Percentiles rank a stretch among this genome's conserved stretches.
These are phyloP conservation scores for Lordiphosa stackelbergi DNA, from an alignment of 1,140 invertebrate species.

Conservation along the genomic window DNA sequence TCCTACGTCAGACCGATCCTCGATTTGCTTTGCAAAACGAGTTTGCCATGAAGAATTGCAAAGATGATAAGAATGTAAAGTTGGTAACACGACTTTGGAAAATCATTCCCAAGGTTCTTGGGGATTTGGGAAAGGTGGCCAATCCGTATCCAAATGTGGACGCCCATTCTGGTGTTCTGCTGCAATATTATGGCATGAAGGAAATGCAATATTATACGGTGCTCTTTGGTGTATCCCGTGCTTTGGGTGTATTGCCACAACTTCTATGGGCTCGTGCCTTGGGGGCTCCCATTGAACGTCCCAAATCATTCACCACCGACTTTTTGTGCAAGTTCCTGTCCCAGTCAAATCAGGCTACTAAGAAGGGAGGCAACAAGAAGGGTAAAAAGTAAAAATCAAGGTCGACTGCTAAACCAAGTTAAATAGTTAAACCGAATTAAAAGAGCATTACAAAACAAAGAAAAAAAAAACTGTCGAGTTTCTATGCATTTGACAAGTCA, in stretches of 20 bases:
- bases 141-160: constrained; percentile 99
- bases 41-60: constrained; percentile 94
- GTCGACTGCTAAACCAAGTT: too few species aligned
- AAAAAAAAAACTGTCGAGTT: too few species aligned
- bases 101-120: constrained; percentile 92
- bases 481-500: constrained; percentile 15
- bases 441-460: too few species aligned
- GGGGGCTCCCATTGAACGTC: constrained; percentile 95
- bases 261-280: constrained; percentile 96
- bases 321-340: constrained; percentile 11
- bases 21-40: constrained; percentile 92
- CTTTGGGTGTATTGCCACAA: constrained; percentile 91
- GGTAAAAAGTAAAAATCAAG: too few species aligned
- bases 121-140: constrained; percentile 95
- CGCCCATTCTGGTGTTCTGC: constrained; percentile 95
- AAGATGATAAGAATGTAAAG: constrained; percentile 93
- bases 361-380: neutral
- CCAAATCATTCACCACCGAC: constrained; percentile 95
- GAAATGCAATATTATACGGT: constrained; percentile 99
- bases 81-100: constrained; percentile 94
- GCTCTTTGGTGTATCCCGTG: constrained; percentile 95
- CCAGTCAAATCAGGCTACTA: neutral
- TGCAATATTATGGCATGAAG: constrained; percentile 95
- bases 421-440: too few species aligned
- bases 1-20: constrained; percentile 95